Evolutionary conservation across 2,797 vertebrate species (phyloP).

Genomic region (Ciconia nigra): DNA sequence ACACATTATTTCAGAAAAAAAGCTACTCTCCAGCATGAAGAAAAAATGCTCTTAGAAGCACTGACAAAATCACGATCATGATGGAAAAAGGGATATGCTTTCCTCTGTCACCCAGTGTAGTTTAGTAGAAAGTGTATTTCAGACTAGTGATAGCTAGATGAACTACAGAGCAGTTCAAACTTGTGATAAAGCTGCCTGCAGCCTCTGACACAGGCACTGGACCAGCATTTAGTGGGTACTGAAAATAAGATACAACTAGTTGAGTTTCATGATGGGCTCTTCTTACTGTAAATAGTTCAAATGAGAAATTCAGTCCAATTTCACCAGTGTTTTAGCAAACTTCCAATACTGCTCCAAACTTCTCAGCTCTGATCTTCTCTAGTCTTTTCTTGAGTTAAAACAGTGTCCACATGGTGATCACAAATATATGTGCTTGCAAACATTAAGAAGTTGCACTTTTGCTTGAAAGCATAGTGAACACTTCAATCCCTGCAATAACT

Average conservation of each 20-base stretch:
- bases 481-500: background rate
- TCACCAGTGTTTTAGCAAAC: background rate
- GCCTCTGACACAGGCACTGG: background rate
- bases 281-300: background rate
- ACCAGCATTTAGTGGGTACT: background rate
- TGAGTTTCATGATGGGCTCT: background rate
- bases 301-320: background rate
- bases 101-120: background rate
- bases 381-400: background rate
- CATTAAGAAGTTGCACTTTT: background rate
- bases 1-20: background rate
- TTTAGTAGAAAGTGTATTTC: background rate
- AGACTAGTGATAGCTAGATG: background rate
- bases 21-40: background rate
- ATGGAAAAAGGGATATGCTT: background rate
- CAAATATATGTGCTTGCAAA: background rate
- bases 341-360: background rate
- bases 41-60: background rate
- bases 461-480: background rate
- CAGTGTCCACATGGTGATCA: background rate
- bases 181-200: background rate
- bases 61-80: background rate
- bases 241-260: background rate
- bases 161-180: background rate
- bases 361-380: background rate